Evolutionary conservation across 2,888 invertebrate species (phyloP).

Genomic region (Scaptodrosophila latifasciaeformis): DNA sequence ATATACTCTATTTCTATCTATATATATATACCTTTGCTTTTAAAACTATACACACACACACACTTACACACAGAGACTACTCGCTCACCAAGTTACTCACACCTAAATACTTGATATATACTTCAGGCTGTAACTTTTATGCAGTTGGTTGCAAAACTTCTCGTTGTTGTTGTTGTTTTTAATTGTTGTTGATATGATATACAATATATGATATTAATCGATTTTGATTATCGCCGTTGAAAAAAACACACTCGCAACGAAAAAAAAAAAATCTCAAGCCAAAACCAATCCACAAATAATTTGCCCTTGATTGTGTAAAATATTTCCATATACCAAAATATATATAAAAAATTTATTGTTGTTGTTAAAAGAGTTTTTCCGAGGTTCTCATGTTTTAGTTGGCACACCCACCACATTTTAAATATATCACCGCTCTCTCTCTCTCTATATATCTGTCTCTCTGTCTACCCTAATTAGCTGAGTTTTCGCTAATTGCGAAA

Average conservation of each 20-base stretch:
- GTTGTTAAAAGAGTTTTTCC: background rate
- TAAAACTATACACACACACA: constrained; percentile 16
- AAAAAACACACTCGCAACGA: constrained; percentile 26
- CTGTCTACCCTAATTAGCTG: constrained; percentile 38
- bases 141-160: constrained; percentile 46
- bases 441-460: background rate
- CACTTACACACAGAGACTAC: background rate
- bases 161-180: constrained; percentile 56
- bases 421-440: constrained; percentile 4
- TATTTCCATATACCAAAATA: background rate
- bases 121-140: constrained; percentile 42
- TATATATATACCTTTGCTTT: constrained; percentile 19
- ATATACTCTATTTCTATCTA: constrained; percentile 22
- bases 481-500: constrained; percentile 55
- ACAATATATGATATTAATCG: too few species aligned
- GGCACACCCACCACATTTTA: constrained; percentile 15
- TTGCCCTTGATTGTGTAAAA: constrained; percentile 32
- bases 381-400: constrained; percentile 24
- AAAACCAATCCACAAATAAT: too few species aligned
- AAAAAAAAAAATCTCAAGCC: too few species aligned
- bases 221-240: background rate
- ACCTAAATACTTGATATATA: too few species aligned
- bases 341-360: constrained; percentile 13
- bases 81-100: constrained; percentile 6
- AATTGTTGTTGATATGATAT: constrained; percentile 54